A percentile compares a stretch with the other conserved stretches of the same genome.
These are phyloP conservation scores for Sarcophilus harrisii DNA, from an alignment of 2,797 vertebrate species.

Conservation along the genomic window DNA sequence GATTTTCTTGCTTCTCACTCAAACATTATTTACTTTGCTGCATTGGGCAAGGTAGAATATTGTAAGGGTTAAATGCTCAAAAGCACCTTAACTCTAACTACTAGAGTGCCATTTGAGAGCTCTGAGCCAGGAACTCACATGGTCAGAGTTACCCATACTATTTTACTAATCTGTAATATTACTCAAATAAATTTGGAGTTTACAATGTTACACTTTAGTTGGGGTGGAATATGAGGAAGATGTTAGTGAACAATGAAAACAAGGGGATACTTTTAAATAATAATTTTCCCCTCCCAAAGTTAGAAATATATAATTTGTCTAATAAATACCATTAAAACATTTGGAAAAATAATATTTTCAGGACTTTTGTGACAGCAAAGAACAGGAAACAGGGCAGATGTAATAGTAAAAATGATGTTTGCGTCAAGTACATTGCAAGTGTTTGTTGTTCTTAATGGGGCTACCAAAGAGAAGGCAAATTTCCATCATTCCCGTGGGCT, in stretches of 20 bases:
- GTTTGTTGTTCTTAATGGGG: constrained; percentile 46
- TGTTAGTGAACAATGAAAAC: background rate
- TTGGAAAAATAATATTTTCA: background rate
- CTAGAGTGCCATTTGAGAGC: background rate
- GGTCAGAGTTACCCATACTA: background rate
- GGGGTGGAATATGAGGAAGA: background rate
- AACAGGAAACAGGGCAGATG: background rate
- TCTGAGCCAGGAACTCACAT: background rate
- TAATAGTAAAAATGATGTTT: background rate
- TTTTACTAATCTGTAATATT: background rate
- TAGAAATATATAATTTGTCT: background rate
- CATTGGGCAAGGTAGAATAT: background rate
- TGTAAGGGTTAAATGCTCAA: background rate
- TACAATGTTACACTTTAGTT: background rate
- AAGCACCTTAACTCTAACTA: background rate
- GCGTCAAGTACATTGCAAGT: background rate
- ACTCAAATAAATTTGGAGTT: background rate
- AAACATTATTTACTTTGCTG: background rate
- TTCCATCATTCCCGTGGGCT: constrained; percentile 53
- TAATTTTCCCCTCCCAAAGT: background rate
- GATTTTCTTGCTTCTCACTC: background rate
- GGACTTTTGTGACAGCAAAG: background rate
- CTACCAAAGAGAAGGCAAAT: constrained; percentile 50
- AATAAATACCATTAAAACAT: background rate
- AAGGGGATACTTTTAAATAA: background rate